Evolutionary conservation across 30 jellyfish, hydroid and myxozoan genomes (phyloP), one percentile per base, ranked within the genome.

Genomic region (Hydractinia symbiolongicarpus): DNA sequence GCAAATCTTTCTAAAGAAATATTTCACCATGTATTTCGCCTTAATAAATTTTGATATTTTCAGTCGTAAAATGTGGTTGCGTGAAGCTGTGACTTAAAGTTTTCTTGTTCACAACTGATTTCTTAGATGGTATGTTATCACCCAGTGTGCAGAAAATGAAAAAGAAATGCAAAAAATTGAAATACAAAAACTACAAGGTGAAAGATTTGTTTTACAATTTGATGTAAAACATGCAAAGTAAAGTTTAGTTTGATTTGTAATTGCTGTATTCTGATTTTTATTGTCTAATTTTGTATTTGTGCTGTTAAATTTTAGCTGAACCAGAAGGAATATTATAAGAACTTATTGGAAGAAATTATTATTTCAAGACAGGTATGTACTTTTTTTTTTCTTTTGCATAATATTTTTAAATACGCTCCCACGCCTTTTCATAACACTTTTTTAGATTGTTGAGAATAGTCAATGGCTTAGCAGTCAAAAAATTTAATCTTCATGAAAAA

Each of bases 151-250:
- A 79, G 17, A 61, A 86, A 49, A 58, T 61, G 72, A 61, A 76
- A 64, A 57, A 71, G 72, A 88, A 78, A 71, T 82, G 93, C 89
- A 60, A 83, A 61, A 72, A 81, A 55, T 84, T 88, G 71, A 88
- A 88, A 73, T 71, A 72, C 78, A 88, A 82, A 61, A 86, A 88
- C 66, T 83, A 88, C 81, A 83, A 79, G 90, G 96, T 88, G 7
- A 7, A 83, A 15, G 81, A 21, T 30, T 30, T 30, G 44, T 30
- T 30, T 30, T 30, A 30, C 44, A 30, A 30, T 30, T 30, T 30
- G 4, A 7, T 30, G 16, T 10, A 49, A 16, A 76, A 7, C 3
- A 8, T 55, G 11, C 30, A 15, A 44, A 54, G 10, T 44, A 15
- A 44, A 54, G 10, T 44, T 54, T 6, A 9, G 3, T 54, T 54